Evolutionary conservation across 1,140 invertebrate species (phyloP).

Genomic region (Tetramorium simillimum): DNA sequence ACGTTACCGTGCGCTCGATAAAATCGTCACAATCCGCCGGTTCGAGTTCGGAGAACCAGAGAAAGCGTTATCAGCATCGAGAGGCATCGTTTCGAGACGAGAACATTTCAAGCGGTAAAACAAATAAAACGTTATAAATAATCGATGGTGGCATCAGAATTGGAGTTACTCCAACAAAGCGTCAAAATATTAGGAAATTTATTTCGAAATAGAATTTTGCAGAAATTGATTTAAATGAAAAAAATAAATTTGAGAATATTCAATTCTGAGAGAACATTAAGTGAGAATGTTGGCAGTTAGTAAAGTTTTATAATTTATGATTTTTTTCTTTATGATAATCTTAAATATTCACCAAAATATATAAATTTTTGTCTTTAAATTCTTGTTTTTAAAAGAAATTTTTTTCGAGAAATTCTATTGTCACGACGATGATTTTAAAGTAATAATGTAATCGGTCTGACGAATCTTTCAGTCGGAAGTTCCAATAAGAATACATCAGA

Average conservation of each 20-base stretch:
- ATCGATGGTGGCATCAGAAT: neutral
- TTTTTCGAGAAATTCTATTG: neutral
- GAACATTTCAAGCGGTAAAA: conserved; percentile 1
- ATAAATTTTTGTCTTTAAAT: neutral
- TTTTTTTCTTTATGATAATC: neutral
- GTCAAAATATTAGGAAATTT: neutral
- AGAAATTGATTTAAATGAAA: conserved; percentile 1
- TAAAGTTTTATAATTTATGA: neutral
- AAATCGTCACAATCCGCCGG: neutral
- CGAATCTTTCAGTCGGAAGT: conserved; percentile 4
- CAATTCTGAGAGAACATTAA: neutral
- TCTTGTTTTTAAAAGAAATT: neutral
- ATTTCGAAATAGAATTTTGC: neutral
- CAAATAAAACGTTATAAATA: conserved; percentile 15
- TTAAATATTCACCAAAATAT: neutral
- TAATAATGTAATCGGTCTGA: neutral
- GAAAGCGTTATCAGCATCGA: conserved; percentile 6
- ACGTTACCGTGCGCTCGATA: neutral
- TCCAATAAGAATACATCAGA: conserved; percentile 30
- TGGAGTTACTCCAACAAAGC: neutral
- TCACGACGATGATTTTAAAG: neutral
- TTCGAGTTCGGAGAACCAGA: neutral
- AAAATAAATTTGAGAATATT: neutral
- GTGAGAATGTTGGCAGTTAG: neutral
- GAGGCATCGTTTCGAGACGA: neutral